Evolutionary conservation across 2,797 vertebrate species (phyloP).

Genomic region (Benthosema pterotum): DNA sequence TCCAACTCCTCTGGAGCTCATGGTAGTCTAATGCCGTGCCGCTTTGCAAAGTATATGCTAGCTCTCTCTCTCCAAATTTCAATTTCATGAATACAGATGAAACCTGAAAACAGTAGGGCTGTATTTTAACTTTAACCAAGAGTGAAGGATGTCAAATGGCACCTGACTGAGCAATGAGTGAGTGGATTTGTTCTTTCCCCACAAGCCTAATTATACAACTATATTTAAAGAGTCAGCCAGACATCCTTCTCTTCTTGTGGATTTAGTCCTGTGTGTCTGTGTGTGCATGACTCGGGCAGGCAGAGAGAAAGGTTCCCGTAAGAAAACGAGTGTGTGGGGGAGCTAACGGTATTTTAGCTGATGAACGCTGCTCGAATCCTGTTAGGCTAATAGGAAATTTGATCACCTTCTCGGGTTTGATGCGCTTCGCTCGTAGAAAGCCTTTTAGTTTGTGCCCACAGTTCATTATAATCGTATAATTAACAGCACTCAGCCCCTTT

Average conservation of each 20-base stretch:
- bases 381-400: slow-evolving; percentile 68
- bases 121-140: neutral
- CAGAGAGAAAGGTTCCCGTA: slow-evolving; percentile 18
- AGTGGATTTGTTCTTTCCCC: slow-evolving; percentile 1
- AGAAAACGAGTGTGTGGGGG: slow-evolving; percentile 26
- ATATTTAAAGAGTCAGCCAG: slow-evolving; percentile 2
- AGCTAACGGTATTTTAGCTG: slow-evolving; percentile 56
- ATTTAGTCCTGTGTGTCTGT: slow-evolving; percentile 35
- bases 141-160: slow-evolving; percentile 9
- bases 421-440: slow-evolving; percentile 63
- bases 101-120: neutral
- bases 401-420: slow-evolving; percentile 65
- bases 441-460: slow-evolving; percentile 58
- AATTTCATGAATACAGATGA: slow-evolving; percentile 1
- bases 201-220: slow-evolving; percentile 1
- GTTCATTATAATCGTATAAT: slow-evolving; percentile 80
- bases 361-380: slow-evolving; percentile 62
- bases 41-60: neutral
- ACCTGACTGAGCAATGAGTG: slow-evolving; percentile 18
- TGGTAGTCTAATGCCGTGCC: neutral
- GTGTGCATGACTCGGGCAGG: slow-evolving; percentile 29
- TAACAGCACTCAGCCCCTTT: slow-evolving; percentile 72
- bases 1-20: neutral
- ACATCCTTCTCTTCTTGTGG: slow-evolving; percentile 10
- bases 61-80: neutral